phyloP scores from a whole-genome alignment of 2,113 vertebrate genomes.

The Sus scrofa region T2T-Sscrofa CM000814.6:119092501-119093000 shows the following conservation, averaged over 20 bases:
- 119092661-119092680: neutral
- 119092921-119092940: neutral
- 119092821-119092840: neutral
- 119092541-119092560: neutral
- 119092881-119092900: neutral
- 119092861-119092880: neutral
- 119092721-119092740: neutral
- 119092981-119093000: neutral
- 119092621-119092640: neutral
- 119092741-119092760: neutral
- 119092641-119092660: neutral
- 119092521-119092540: neutral
- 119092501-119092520: neutral
- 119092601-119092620: neutral
- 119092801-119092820: neutral
- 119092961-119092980: neutral
- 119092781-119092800: neutral
- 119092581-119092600: neutral
- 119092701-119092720: neutral
- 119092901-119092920: neutral
- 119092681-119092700: neutral
- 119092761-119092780: neutral
- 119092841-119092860: neutral
- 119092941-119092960: neutral
- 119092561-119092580: neutral